These are phyloP conservation scores for Disparrhopalites patrizii DNA, from an alignment of 2,888 invertebrate genomes.

Conservation along the genomic window DNA sequence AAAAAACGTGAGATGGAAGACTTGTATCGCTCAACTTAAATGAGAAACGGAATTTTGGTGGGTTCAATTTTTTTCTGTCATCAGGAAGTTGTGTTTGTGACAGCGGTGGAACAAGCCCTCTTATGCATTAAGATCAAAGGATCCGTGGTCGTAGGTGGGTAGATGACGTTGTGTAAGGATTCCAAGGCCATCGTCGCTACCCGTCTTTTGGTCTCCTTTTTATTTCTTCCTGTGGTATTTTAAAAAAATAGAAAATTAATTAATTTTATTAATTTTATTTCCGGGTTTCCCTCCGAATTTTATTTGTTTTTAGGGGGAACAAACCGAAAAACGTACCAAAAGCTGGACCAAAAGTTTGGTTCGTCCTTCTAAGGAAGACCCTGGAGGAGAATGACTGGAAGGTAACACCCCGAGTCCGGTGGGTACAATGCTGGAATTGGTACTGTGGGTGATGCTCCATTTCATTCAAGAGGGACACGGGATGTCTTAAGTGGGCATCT, in stretches of 20 bases:
- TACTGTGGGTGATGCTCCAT: neutral
- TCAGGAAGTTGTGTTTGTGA: too few relatives aligned
- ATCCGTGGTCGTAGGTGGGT: neutral
- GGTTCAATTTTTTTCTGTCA: too few relatives aligned
- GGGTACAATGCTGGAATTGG: neutral
- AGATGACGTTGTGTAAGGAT: neutral
- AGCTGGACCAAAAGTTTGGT: constrained; percentile 6
- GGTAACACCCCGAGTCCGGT: neutral
- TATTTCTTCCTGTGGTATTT: neutral
- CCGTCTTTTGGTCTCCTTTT: constrained; percentile 8
- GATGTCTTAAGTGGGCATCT: neutral
- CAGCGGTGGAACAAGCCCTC: too few relatives aligned
- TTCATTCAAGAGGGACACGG: neutral
- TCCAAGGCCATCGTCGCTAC: neutral
- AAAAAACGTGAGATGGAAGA: too few relatives aligned
- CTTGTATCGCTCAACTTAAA: too few relatives aligned
- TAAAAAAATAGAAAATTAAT: neutral
- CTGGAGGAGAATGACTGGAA: constrained; percentile 3
- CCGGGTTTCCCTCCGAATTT: neutral
- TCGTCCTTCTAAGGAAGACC: neutral
- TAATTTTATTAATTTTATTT: neutral
- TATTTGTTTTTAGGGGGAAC: neutral
- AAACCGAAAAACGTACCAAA: constrained; percentile 7
- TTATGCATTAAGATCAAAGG: neutral
- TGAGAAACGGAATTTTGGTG: too few relatives aligned